phyloP scores from a whole-genome alignment of 2,113 vertebrate species.

The Ciconia boyciana region DNA sequence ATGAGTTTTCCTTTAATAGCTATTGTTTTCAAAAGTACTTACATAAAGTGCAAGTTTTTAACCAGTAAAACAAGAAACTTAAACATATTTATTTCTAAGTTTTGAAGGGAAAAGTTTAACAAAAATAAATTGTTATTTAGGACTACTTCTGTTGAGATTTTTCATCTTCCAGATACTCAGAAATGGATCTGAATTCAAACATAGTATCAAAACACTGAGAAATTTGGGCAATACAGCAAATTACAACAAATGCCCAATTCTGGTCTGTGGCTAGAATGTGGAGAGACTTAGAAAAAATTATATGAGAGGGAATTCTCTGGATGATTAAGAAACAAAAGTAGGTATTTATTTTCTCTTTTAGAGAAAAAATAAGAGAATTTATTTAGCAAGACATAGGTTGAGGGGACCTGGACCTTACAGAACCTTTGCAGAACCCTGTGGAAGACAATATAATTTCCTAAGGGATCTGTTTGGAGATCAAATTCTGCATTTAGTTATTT shows the following conservation, averaged over 20 bases:
- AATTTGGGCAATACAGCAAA: neutral
- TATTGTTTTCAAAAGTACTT: neutral
- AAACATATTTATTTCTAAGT: neutral
- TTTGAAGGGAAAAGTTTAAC: neutral
- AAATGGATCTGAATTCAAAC: neutral
- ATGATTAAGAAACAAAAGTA: neutral
- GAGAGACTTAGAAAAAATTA: neutral
- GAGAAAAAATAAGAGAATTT: neutral
- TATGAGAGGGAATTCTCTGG: neutral
- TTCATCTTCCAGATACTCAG: neutral
- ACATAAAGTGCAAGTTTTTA: neutral
- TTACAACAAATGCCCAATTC: neutral
- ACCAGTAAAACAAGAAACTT: neutral
- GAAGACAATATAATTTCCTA: neutral
- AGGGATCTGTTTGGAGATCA: neutral
- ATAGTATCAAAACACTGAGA: neutral
- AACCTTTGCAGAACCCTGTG: neutral
- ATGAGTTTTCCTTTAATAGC: neutral
- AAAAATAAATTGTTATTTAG: neutral
- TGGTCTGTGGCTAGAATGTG: neutral
- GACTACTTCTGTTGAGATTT: neutral
- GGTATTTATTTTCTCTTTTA: neutral
- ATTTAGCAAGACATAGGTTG: neutral
- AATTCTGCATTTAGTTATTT: neutral
- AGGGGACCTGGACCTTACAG: neutral